These are phyloP conservation scores for Emydocephalus ijimae DNA, from an alignment of 2,113 vertebrate species.

Conservation along the genomic window DNA sequence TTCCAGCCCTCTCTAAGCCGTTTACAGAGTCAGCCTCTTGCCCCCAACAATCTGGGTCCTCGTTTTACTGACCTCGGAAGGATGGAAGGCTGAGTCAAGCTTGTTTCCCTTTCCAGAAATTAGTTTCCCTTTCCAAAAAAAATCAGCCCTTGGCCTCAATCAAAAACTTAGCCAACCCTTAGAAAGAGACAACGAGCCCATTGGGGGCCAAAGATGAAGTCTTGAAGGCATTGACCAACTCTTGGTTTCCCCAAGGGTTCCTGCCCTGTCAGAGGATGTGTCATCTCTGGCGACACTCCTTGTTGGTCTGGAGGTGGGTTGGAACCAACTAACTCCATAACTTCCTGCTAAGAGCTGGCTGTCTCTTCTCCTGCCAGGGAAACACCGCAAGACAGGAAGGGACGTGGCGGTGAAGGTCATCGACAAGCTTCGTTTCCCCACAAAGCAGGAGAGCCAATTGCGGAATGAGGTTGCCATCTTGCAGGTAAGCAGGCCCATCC, in stretches of 20 bases:
- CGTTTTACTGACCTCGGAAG: too few relatives aligned
- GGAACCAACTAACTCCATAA: background rate
- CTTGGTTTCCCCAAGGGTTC: background rate
- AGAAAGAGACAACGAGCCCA: background rate
- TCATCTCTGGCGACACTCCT: background rate
- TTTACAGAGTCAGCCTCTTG: too few relatives aligned
- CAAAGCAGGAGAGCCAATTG: constrained; percentile 77
- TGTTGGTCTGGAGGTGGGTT: background rate
- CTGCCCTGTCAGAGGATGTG: background rate
- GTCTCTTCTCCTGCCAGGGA: constrained; percentile 58
- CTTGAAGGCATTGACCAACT: background rate
- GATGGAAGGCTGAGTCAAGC: too few relatives aligned
- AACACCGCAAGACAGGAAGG: constrained; percentile 76
- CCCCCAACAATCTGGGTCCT: too few relatives aligned
- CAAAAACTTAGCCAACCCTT: background rate
- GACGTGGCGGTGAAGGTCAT: constrained; percentile 82
- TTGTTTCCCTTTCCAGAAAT: too few relatives aligned
- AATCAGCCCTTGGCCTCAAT: background rate
- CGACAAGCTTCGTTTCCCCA: constrained; percentile 81
- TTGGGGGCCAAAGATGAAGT: background rate
- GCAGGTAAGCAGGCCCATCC: constrained; percentile 67
- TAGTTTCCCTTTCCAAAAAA: background rate
- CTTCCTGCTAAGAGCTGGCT: background rate
- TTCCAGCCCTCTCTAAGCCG: too few relatives aligned
- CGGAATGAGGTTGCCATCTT: constrained; percentile 81